These are phyloP conservation scores for Battus philenor DNA, from an alignment of 1,140 invertebrate species.

Conservation along the genomic window DNA sequence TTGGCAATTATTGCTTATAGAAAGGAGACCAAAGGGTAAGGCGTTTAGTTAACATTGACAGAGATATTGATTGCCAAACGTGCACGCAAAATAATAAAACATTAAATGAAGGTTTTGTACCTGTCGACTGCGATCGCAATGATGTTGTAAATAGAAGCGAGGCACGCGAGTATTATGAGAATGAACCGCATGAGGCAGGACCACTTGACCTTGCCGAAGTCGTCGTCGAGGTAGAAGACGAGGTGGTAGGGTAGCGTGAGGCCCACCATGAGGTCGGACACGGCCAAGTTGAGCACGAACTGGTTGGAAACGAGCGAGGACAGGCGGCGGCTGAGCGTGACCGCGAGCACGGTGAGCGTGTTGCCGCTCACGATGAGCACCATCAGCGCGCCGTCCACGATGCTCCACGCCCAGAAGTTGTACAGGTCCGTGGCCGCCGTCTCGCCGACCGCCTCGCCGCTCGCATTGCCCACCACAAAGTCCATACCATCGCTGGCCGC, in stretches of 20 bases:
- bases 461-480: slow-evolving; percentile 55
- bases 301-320: slow-evolving; percentile 82
- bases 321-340: slow-evolving; percentile 79
- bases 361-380: slow-evolving; percentile 82
- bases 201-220: slow-evolving; percentile 75
- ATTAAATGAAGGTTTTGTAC: slow-evolving; percentile 30
- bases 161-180: slow-evolving; percentile 82
- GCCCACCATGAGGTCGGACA: slow-evolving; percentile 85
- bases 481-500: slow-evolving; percentile 71
- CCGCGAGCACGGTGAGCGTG: slow-evolving; percentile 82
- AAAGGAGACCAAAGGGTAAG: no score
- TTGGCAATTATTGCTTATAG: no score
- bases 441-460: slow-evolving; percentile 40
- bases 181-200: slow-evolving; percentile 84
- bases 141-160: slow-evolving; percentile 87
- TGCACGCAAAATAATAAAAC: neutral
- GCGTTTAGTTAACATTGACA: no score
- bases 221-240: slow-evolving; percentile 79
- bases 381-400: slow-evolving; percentile 80
- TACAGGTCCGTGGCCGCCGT: slow-evolving; percentile 43
- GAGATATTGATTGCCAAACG: no score
- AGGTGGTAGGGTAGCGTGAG: slow-evolving; percentile 84
- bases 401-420: slow-evolving; percentile 77
- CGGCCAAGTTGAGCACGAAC: slow-evolving; percentile 84
- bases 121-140: slow-evolving; percentile 90